These are phyloP conservation scores for Lasioglossum morio DNA, from an alignment of 2,888 invertebrate genomes.

Conservation along the genomic window DNA sequence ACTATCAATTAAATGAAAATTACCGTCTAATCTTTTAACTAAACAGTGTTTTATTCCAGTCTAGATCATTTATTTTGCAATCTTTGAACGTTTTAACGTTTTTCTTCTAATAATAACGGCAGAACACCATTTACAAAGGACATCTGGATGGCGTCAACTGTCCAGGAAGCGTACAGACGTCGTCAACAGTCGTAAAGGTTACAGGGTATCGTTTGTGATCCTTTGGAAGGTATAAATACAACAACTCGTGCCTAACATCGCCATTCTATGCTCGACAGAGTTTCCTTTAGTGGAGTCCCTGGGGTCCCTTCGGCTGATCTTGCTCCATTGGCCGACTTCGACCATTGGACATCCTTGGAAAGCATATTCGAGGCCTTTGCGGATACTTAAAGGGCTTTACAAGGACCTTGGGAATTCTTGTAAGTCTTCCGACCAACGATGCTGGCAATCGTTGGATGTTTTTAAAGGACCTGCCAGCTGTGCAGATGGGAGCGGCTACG, in stretches of 20 bases:
- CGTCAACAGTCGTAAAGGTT: not conserved
- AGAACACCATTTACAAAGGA: not conserved
- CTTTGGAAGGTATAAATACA: not conserved
- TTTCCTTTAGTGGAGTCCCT: not conserved
- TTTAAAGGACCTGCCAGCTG: not conserved
- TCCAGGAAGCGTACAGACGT: not conserved
- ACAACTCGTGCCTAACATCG: not conserved
- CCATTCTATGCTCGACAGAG: not conserved
- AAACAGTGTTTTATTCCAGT: not conserved
- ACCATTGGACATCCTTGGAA: not conserved
- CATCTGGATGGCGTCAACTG: not conserved
- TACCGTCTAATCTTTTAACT: not conserved
- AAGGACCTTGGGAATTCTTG: not conserved
- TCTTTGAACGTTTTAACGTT: not conserved
- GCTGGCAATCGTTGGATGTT: not conserved
- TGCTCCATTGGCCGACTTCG: not conserved
- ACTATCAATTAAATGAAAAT: not conserved
- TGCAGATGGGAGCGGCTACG: not conserved
- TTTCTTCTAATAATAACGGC: not conserved
- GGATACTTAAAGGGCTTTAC: not conserved
- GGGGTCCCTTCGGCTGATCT: not conserved
- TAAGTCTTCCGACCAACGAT: not conserved
- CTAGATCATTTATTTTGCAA: not conserved
- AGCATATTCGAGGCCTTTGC: not conserved
- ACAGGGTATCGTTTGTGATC: not conserved